These are phyloP conservation scores for Elysia crispata DNA, from an alignment of 2,888 invertebrate species.

Conservation along the genomic window DNA sequence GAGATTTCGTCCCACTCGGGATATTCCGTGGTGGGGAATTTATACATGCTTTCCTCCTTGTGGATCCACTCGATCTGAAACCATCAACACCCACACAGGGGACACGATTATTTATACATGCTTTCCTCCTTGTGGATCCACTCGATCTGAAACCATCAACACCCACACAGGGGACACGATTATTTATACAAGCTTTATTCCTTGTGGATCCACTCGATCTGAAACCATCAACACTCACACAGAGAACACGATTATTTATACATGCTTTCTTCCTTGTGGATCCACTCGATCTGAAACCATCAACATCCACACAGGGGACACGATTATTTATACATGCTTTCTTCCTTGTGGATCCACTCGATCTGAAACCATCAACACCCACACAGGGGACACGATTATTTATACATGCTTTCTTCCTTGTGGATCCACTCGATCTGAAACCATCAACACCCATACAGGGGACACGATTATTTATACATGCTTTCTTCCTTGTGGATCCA, in stretches of 20 bases:
- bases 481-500: slow-evolving; percentile 95
- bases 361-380: no score
- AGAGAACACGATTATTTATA: no score
- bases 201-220: slow-evolving; percentile 91
- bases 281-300: slow-evolving; percentile 88
- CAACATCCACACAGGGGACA: no score
- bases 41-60: slow-evolving; percentile 90
- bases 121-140: slow-evolving; percentile 95
- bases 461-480: slow-evolving; percentile 90
- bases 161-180: no score
- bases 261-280: slow-evolving; percentile 91
- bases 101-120: slow-evolving; percentile 90
- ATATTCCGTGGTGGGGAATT: slow-evolving; percentile 87
- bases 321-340: slow-evolving; percentile 90
- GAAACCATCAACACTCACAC: no score
- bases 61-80: slow-evolving; percentile 90
- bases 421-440: slow-evolving; percentile 90
- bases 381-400: no score
- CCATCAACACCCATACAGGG: no score
- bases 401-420: slow-evolving; percentile 90
- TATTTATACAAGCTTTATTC: slow-evolving; percentile 92
- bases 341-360: slow-evolving; percentile 93
- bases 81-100: no score
- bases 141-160: slow-evolving; percentile 83
- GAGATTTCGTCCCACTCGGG: slow-evolving; percentile 86